Conservation (phyloP, 92 coral and sea anemone species). For the Zoanthus gigantus region DNA sequence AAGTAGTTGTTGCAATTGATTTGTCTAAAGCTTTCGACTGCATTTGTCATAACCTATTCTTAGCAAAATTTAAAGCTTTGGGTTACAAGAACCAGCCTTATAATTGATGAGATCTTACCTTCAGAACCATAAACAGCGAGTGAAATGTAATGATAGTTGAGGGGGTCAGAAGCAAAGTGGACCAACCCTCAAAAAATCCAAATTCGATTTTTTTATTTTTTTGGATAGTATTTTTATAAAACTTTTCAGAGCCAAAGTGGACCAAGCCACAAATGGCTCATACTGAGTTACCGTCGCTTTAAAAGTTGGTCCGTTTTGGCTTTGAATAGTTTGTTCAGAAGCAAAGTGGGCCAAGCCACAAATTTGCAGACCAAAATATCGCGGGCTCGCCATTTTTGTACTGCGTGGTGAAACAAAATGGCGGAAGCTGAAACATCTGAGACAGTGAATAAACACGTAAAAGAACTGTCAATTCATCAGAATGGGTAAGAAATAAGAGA, state of each 20-base stretch:
- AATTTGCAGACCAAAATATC: slow-evolving; percentile 28
- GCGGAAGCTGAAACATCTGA: slow-evolving; percentile 42
- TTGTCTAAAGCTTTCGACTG: no score
- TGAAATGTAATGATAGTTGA: background rate
- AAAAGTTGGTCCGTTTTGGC: slow-evolving; percentile 14
- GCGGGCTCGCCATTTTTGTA: slow-evolving; percentile 13
- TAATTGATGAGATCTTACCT: no score
- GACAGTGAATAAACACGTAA: slow-evolving; percentile 53
- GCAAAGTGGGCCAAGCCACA: slow-evolving; percentile 37
- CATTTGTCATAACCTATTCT: no score
- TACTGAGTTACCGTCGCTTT: slow-evolving; percentile 14
- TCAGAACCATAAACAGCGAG: no score
- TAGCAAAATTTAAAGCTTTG: no score
- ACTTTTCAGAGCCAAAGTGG: slow-evolving; percentile 26
- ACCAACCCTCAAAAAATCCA: slow-evolving; percentile 29
- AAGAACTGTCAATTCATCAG: slow-evolving; percentile 48
- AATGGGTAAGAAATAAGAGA: slow-evolving; percentile 57
- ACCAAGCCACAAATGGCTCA: slow-evolving; percentile 6
- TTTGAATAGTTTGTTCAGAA: slow-evolving; percentile 19
- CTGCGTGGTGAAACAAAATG: slow-evolving; percentile 50
- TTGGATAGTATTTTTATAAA: slow-evolving; percentile 30
- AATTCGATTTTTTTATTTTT: slow-evolving; percentile 18
- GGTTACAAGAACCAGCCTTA: no score
- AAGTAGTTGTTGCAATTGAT: no score
- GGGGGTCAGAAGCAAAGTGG: slow-evolving; percentile 40